These are phyloP conservation scores for Biston stratarius DNA, from an alignment of 2,888 invertebrate genomes.

Conservation along the genomic window DNA sequence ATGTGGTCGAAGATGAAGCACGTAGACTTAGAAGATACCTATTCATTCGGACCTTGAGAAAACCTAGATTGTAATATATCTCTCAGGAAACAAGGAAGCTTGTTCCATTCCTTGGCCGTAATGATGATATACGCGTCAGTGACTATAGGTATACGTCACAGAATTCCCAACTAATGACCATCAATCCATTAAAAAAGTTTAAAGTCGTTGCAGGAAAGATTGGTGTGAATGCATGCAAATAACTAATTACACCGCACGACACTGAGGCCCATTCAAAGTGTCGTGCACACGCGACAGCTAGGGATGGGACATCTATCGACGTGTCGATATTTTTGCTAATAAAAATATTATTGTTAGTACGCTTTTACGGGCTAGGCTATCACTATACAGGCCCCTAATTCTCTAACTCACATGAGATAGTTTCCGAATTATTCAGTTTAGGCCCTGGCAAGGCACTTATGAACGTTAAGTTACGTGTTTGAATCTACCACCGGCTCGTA, in stretches of 20 bases:
- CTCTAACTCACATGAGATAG: neutral
- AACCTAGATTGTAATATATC: no score
- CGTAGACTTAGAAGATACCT: no score
- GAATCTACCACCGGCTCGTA: no score
- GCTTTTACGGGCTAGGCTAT: no score
- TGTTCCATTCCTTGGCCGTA: no score
- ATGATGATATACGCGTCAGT: no score
- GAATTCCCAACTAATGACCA: neutral
- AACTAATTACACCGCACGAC: constrained; percentile 21
- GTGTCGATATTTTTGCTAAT: neutral
- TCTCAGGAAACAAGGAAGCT: no score
- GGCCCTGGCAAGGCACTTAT: no score
- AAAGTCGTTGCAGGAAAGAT: constrained; percentile 18
- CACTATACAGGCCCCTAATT: neutral
- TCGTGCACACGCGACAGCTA: constrained; percentile 21
- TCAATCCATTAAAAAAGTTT: constrained; percentile 13
- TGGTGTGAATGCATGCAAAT: constrained; percentile 24
- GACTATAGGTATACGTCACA: neutral
- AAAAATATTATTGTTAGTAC: neutral
- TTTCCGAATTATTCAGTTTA: no score
- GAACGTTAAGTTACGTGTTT: no score
- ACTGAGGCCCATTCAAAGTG: constrained; percentile 24
- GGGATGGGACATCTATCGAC: constrained; percentile 13
- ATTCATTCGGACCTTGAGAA: no score
- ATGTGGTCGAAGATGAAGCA: no score